Conservation (phyloP, 1,140 invertebrate species). For the Meteorus sp. region DNA sequence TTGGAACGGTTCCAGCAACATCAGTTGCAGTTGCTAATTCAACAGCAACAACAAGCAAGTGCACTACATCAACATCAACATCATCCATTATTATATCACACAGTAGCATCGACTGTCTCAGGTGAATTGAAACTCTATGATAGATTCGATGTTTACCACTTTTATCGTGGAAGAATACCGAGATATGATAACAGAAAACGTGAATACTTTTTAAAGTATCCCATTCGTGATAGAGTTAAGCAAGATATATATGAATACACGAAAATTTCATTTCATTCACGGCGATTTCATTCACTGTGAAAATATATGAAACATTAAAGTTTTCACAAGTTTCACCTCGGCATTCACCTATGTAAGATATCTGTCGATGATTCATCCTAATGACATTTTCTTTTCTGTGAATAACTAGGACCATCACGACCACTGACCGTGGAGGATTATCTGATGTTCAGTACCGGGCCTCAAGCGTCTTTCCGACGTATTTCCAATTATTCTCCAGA, state of each 20-base stretch:
- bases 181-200: too few relatives aligned
- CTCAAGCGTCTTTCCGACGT: slow-evolving; percentile 52
- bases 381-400: slow-evolving; percentile 7
- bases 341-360: too few relatives aligned
- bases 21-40: slow-evolving; percentile 52
- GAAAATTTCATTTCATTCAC: too few relatives aligned
- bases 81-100: slow-evolving; percentile 54
- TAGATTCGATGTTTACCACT: too few relatives aligned
- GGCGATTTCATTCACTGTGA: too few relatives aligned
- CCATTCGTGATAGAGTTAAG: too few relatives aligned
- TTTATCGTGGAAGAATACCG: too few relatives aligned
- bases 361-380: not conserved
- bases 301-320: too few relatives aligned
- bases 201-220: too few relatives aligned
- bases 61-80: slow-evolving; percentile 53
- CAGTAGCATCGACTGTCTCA: slow-evolving; percentile 40
- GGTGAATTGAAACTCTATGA: slow-evolving; percentile 29
- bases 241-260: too few relatives aligned
- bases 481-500: slow-evolving; percentile 50
- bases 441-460: slow-evolving; percentile 54
- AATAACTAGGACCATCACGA: slow-evolving; percentile 45
- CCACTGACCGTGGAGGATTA: slow-evolving; percentile 52
- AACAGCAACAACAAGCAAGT: slow-evolving; percentile 55
- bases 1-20: slow-evolving; percentile 56
- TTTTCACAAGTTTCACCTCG: not conserved